A percentile compares a stretch with the other conserved stretches of the same genome.
Evolutionary conservation across 2,888 invertebrate genomes (phyloP).

Genomic region (Catocala fraxini): DNA sequence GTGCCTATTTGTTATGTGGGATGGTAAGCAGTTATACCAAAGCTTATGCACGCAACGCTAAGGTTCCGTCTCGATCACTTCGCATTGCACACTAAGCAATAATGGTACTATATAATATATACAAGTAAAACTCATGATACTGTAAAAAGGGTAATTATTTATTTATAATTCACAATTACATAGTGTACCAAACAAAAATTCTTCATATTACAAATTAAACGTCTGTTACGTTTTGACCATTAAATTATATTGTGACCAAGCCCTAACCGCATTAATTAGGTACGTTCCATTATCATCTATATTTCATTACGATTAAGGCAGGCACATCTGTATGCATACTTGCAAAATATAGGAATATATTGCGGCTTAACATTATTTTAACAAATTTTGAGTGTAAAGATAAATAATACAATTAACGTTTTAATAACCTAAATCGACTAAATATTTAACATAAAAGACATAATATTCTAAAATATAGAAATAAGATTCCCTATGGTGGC

Average conservation of each 20-base stretch:
- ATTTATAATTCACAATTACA: constrained; percentile 85
- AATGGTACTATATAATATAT: no score
- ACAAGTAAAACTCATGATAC: constrained; percentile 43
- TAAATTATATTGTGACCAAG: constrained; percentile 69
- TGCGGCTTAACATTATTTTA: constrained; percentile 63
- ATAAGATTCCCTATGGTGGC: constrained; percentile 75
- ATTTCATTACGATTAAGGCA: constrained; percentile 62
- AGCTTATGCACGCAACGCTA: no score
- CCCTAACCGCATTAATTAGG: constrained; percentile 60
- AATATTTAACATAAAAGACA: constrained; percentile 82
- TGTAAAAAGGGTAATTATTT: constrained; percentile 84
- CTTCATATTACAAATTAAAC: constrained; percentile 72
- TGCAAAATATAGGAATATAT: constrained; percentile 56
- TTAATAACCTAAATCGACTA: constrained; percentile 84
- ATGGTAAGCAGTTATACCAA: no score
- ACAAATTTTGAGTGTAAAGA: constrained; percentile 82
- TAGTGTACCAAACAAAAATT: constrained; percentile 78
- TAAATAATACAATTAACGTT: constrained; percentile 85
- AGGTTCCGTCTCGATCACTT: no score
- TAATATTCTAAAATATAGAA: constrained; percentile 80
- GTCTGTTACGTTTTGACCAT: constrained; percentile 52
- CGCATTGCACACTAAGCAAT: no score
- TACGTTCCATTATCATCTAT: constrained; percentile 60
- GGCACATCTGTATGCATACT: constrained; percentile 65
- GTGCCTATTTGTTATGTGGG: no score